These are phyloP conservation scores for Chascanopsetta lugubris DNA, from an alignment of 2,113 vertebrate genomes.

Conservation along the genomic window DNA sequence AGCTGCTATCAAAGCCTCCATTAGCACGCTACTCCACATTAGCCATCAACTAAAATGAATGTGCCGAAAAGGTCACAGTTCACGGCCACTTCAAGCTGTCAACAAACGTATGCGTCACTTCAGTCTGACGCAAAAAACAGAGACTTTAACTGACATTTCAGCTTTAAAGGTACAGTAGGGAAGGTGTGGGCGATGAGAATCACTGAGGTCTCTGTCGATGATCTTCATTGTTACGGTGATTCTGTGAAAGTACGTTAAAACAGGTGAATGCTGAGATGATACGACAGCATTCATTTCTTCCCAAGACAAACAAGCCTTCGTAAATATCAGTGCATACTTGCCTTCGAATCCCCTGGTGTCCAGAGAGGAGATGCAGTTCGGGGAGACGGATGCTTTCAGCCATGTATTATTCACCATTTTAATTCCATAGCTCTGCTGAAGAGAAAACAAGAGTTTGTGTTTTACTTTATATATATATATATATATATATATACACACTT, in stretches of 20 bases:
- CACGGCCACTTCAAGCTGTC: slow-evolving; percentile 47
- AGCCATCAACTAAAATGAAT: slow-evolving; percentile 50
- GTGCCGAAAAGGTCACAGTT: slow-evolving; percentile 51
- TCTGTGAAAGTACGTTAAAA: no score
- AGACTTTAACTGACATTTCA: no score
- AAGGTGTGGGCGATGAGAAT: no score
- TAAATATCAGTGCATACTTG: slow-evolving; percentile 46
- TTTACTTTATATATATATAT: slow-evolving; percentile 68
- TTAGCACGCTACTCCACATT: slow-evolving; percentile 53
- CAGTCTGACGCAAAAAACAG: not conserved
- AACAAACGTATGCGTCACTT: slow-evolving; percentile 18
- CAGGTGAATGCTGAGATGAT: slow-evolving; percentile 23
- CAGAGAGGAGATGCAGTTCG: slow-evolving; percentile 26
- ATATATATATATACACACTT: no score
- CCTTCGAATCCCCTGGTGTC: slow-evolving; percentile 35
- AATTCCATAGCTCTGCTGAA: slow-evolving; percentile 63
- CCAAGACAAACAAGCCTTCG: slow-evolving; percentile 53
- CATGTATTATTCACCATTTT: slow-evolving; percentile 71
- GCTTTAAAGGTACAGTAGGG: no score
- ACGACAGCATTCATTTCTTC: slow-evolving; percentile 32
- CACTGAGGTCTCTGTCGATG: not conserved
- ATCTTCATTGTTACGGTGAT: not conserved
- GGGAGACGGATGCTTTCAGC: slow-evolving; percentile 63
- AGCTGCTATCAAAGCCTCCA: slow-evolving; percentile 49
- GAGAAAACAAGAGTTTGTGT: slow-evolving; percentile 55